phyloP scores from a whole-genome alignment of 2,888 invertebrate genomes.

The Falcaria lacertinaria region DNA sequence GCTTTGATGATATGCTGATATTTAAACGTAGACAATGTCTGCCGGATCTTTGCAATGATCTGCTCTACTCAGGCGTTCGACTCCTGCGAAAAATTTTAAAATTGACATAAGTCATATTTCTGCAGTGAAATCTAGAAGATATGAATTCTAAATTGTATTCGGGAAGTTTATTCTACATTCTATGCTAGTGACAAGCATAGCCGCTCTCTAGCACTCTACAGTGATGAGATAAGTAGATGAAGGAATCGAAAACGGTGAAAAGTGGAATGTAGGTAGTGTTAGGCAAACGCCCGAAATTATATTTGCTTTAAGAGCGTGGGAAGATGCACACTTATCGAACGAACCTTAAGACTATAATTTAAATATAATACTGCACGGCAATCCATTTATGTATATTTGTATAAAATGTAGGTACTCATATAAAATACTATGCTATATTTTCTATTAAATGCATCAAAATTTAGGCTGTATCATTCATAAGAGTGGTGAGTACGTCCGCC shows the following conservation, averaged over 20 bases:
- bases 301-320: constrained; percentile 42
- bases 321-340: constrained; percentile 35
- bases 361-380: constrained; percentile 67
- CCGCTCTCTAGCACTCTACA: constrained; percentile 55
- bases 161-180: constrained; percentile 54
- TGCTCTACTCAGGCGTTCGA: constrained; percentile 94
- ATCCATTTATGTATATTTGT: constrained; percentile 55
- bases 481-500: constrained; percentile 51
- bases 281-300: constrained; percentile 35
- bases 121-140: constrained; percentile 39
- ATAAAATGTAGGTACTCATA: constrained; percentile 66
- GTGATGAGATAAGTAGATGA: constrained; percentile 52
- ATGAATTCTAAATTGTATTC: constrained; percentile 27
- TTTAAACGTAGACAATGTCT: constrained; percentile 87
- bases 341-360: constrained; percentile 42
- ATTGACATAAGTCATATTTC: constrained; percentile 58
- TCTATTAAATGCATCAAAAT: constrained; percentile 73
- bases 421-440: constrained; percentile 66
- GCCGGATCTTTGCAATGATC: constrained; percentile 91
- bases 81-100: constrained; percentile 82
- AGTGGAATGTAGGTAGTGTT: constrained; percentile 45
- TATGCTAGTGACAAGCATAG: constrained; percentile 57
- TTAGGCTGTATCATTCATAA: constrained; percentile 73
- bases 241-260: constrained; percentile 41
- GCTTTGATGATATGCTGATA: constrained; percentile 81